Evolutionary conservation across 2,113 vertebrate species (phyloP).

Genomic region (Serinus canaria): DNA sequence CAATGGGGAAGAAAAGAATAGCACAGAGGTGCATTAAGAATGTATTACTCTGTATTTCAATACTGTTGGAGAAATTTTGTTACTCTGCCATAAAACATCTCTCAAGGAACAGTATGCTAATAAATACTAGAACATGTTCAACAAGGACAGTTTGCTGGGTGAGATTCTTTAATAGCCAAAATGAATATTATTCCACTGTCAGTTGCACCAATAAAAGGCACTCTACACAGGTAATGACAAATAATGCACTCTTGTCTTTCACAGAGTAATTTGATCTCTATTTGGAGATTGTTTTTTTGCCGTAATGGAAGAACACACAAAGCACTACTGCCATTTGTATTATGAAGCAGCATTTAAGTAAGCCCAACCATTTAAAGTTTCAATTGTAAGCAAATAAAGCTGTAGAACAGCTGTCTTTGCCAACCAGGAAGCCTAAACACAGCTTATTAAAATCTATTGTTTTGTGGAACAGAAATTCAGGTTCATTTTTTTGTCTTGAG

Average conservation of each 20-base stretch:
- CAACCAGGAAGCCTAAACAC: background rate
- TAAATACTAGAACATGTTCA: background rate
- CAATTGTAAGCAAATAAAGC: background rate
- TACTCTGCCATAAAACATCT: background rate
- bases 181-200: background rate
- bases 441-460: background rate
- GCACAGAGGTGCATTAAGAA: background rate
- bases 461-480: background rate
- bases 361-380: background rate
- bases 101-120: background rate
- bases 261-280: background rate
- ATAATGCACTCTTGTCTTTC: background rate
- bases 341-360: background rate
- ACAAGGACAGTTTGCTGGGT: background rate
- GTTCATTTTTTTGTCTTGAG: background rate
- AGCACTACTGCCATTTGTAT: background rate
- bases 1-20: background rate
- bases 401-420: background rate
- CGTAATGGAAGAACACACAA: background rate
- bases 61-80: background rate
- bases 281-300: background rate
- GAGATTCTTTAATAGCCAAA: background rate
- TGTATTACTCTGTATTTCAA: background rate
- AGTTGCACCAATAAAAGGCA: background rate
- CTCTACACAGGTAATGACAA: background rate